Evolutionary conservation across 1,140 invertebrate genomes (phyloP), one percentile per base, ranked within the genome.

Genomic region (Microplitis mediator): DNA sequence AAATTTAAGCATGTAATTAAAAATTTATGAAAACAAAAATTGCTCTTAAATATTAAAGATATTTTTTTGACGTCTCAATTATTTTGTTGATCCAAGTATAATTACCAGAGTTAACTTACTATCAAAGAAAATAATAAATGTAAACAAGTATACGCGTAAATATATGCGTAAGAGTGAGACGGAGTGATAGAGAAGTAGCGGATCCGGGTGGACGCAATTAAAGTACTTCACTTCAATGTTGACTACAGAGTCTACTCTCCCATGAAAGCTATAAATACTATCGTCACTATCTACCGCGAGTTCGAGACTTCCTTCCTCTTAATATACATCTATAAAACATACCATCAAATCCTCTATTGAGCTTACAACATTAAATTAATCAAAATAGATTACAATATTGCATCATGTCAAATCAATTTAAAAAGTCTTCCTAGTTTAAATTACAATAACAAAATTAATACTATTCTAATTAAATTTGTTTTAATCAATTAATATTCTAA

Each of bases 201-300:
- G 65, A 67, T 67, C 65, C 65, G 65, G 65, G 65, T 31, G 65
- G 65, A 67, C 50, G 65, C 65, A 67, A 67, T 67, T 67, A 67
- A 52, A 52, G 50, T 67, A 67, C 51, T 54, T 50, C 13, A 64
- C 62, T 50, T 23, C 4, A 51, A 35, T 67, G 16, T 67, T 34
- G 50, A 31, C 65, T 54, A 52, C n/a, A 50, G 36, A 45, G n/a
- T 65, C 65, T 52, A 54, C 65, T 67, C 65, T 67, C 65, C 65
- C 65, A 67, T 67, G 65, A 52, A 67, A 32, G 23, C 50, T 54
- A 67, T 67, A 67, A 67, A 67, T 67, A 64, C 50, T 67, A 67
- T 67, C 65, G 50, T 67, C 65, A 54, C 65, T 54, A 67, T 67
- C 65, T 67, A 39, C 23, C 11, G 60, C 60, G 13, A 51, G 36